Evolutionary conservation across 64 coral and sea anemone species (phyloP), one percentile per base, ranked within the genome.

Genomic region (Hydrozoanthus tunicans): DNA sequence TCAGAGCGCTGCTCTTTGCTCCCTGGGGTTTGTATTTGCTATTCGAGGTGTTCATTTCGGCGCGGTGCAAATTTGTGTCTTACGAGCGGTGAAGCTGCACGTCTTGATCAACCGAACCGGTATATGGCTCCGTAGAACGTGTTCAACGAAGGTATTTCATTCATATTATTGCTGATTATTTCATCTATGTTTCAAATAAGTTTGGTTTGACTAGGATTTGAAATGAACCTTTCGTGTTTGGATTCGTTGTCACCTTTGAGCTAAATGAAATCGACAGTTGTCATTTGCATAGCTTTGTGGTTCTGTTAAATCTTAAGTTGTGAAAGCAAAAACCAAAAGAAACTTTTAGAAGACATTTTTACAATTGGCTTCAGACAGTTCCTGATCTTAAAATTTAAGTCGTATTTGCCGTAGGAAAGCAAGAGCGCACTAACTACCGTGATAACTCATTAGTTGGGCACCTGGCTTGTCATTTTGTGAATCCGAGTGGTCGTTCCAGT

Each of bases 41-140:
- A 52, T 86, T 86, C 83, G 83, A 86, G 84, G 84, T 88, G 84
- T 88, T 88, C 83, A 86, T 86, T 86, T 86, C 84, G 69, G 84
- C 69, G 84, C 84, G 84, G 72, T 88, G 68, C 84, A 88, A 88
- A 73, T 88, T 88, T 59, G 10, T 43, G 56, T 82, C 51, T 74
- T 88, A 73, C 68, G 84, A 88, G 84, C 56, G 69, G 84, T 60
- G 84, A 88, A 72, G 55, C 24, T 88, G 68, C 84, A 88, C 84
- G 74, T 67, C 84, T 88, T 88, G 84, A 88, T 88, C 54, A 62
- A 88, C 56, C 7, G 56, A 55, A 88, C 13, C 74, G 69, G 25
- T 74, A 32, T 60, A 88, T 88, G 84, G 84, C 84, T 88, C 69
- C 69, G 24, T 75, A 23, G 74, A 88, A 56, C 23, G 23, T 58